Conservation (phyloP, 1,140 invertebrate species). For the Meloidogyne chitwoodi region DNA sequence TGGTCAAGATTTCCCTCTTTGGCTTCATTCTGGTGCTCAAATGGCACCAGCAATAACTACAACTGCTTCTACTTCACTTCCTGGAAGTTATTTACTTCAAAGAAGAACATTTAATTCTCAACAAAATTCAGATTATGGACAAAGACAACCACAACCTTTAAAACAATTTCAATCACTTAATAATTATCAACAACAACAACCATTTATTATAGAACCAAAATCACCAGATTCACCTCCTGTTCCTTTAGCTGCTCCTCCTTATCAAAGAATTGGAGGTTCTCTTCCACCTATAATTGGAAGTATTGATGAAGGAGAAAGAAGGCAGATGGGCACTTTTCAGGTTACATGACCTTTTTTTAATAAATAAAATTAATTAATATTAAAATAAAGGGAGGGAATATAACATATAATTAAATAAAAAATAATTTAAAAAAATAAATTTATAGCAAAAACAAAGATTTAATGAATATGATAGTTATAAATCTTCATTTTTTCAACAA, state of each 20-base stretch:
- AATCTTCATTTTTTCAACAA: neutral
- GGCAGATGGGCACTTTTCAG: neutral
- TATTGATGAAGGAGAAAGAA: neutral
- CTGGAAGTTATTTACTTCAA: neutral
- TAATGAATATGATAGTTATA: neutral
- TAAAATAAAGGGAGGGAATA: too few species aligned
- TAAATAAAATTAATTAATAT: too few species aligned
- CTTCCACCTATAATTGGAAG: neutral
- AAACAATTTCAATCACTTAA: neutral
- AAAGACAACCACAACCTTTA: neutral
- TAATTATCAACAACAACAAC: neutral
- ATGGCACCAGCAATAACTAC: neutral
- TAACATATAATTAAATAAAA: neutral
- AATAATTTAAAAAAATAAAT: neutral
- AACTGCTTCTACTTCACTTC: neutral
- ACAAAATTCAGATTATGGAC: neutral
- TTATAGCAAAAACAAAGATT: neutral
- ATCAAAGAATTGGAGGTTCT: constrained; percentile 14
- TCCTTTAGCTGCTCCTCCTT: constrained; percentile 15
- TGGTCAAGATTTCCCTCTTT: neutral
- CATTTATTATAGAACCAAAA: neutral
- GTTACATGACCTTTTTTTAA: neutral
- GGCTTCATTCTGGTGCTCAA: neutral
- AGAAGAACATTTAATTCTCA: neutral
- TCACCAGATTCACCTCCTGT: neutral